Evolutionary conservation across 2,888 invertebrate genomes (phyloP).

Genomic region (Aradus depressus): DNA sequence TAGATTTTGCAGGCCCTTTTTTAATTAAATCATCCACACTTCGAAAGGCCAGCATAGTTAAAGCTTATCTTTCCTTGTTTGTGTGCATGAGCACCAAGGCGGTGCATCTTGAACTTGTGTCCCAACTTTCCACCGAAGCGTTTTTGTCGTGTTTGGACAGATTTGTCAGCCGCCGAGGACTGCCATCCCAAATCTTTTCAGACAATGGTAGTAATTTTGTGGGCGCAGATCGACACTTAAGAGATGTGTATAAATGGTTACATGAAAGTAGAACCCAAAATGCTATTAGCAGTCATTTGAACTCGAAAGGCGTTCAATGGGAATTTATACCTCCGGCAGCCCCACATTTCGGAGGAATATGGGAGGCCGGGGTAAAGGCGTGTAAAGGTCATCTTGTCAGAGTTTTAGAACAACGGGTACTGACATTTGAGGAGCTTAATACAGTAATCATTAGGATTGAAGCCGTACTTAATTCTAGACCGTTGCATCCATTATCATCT

Average conservation of each 20-base stretch:
- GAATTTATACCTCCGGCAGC: slow-evolving; percentile 16
- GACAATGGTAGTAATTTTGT: slow-evolving; percentile 34
- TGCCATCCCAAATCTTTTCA: slow-evolving; percentile 28
- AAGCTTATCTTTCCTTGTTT: slow-evolving; percentile 28
- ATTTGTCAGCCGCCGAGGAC: slow-evolving; percentile 31
- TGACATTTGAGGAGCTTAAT: slow-evolving; percentile 15
- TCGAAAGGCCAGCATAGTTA: slow-evolving; percentile 15
- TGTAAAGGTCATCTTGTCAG: slow-evolving; percentile 12
- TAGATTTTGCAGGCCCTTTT: slow-evolving; percentile 30
- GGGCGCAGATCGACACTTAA: slow-evolving; percentile 30
- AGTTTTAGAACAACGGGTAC: neutral
- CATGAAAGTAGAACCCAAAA: too few relatives aligned
- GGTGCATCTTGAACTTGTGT: slow-evolving; percentile 32
- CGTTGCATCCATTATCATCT: slow-evolving; percentile 10
- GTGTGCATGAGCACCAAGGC: slow-evolving; percentile 32
- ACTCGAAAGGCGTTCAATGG: slow-evolving; percentile 7
- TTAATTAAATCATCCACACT: neutral
- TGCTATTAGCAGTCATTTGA: too few relatives aligned
- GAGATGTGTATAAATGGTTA: slow-evolving; percentile 13
- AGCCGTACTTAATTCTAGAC: slow-evolving; percentile 15
- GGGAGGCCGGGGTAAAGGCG: slow-evolving; percentile 16
- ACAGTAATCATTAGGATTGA: slow-evolving; percentile 15
- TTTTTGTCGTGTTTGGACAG: slow-evolving; percentile 32
- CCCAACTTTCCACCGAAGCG: slow-evolving; percentile 31
- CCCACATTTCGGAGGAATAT: slow-evolving; percentile 17